Conservation (phyloP, 2,888 invertebrate genomes). For the Nomada lathburiana region DNA sequence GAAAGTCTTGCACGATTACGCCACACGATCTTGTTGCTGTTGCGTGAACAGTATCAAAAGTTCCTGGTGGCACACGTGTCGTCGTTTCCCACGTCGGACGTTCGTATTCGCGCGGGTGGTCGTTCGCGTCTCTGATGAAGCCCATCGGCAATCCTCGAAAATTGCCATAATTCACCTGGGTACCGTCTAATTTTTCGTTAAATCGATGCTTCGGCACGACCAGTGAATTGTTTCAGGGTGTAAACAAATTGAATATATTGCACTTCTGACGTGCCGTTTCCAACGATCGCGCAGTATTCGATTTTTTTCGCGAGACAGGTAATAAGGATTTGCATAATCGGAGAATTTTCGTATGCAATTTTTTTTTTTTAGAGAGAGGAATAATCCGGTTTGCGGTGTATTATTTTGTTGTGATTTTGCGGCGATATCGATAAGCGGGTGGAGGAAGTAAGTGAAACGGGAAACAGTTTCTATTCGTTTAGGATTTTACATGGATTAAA, state of each 20-base stretch:
- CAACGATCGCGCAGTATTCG: too few relatives aligned
- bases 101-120: slow-evolving; percentile 52
- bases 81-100: slow-evolving; percentile 13
- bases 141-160: slow-evolving; percentile 14
- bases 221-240: background rate
- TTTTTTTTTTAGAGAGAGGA: background rate
- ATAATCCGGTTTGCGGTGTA: too few relatives aligned
- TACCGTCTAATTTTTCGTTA: background rate
- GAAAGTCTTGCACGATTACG: slow-evolving; percentile 57
- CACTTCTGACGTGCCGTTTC: too few relatives aligned
- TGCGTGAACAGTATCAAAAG: slow-evolving; percentile 45
- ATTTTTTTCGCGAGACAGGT: too few relatives aligned
- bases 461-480: background rate
- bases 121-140: slow-evolving; percentile 26
- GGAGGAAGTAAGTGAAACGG: background rate
- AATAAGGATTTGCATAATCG: too few relatives aligned
- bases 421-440: too few relatives aligned
- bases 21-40: slow-evolving; percentile 54
- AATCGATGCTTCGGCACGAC: background rate
- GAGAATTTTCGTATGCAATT: background rate
- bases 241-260: too few relatives aligned
- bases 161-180: slow-evolving; percentile 25
- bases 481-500: background rate
- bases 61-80: slow-evolving; percentile 47
- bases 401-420: too few relatives aligned